A percentile compares a stretch with the other conserved stretches of the same genome.
Conservation (phyloP, 2,797 vertebrate genomes). For the Podarcis lilfordi region DNA sequence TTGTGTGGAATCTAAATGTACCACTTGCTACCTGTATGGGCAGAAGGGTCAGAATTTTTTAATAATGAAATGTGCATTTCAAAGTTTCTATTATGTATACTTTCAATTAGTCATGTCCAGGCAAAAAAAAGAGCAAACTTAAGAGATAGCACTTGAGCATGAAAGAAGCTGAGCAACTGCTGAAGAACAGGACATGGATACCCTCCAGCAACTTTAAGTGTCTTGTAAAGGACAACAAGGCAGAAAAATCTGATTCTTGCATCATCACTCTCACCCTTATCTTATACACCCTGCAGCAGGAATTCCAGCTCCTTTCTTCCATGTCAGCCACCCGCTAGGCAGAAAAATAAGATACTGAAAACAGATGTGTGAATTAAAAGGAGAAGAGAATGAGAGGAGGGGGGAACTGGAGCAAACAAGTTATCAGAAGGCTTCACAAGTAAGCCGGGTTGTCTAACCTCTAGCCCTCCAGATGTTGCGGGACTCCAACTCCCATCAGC, state of each 20-base stretch:
- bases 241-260: background rate
- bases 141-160: background rate
- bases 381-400: no score
- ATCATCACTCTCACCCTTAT: conserved; percentile 21
- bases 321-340: background rate
- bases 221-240: conserved; percentile 9
- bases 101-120: conserved; percentile 28
- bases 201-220: conserved; percentile 13
- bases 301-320: conserved; percentile 15
- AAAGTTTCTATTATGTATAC: conserved; percentile 16
- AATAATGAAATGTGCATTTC: background rate
- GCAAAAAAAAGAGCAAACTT: background rate
- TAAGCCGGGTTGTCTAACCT: no score
- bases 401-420: background rate
- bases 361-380: background rate
- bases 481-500: no score
- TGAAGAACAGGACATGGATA: conserved; percentile 19
- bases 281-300: conserved; percentile 13
- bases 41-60: conserved; percentile 15
- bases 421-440: background rate
- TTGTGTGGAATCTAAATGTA: conserved; percentile 1
- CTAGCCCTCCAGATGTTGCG: no score
- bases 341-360: conserved; percentile 3
- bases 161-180: conserved; percentile 4
- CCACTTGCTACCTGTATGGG: background rate